phyloP scores from a whole-genome alignment of 2,888 invertebrate genomes.

The Griposia aprilina region DNA sequence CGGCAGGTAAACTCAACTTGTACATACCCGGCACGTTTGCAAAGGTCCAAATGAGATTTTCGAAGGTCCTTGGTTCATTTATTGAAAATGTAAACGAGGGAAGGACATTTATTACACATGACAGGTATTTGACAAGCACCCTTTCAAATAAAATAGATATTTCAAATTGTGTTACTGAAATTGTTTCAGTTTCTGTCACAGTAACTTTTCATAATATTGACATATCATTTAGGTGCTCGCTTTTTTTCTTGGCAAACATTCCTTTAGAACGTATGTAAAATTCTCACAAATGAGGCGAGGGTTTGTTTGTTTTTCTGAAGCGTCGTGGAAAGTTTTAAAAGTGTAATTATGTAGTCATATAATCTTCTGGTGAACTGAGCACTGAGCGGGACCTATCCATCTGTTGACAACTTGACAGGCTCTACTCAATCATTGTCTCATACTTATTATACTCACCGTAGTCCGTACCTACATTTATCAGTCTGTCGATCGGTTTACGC shows the following conservation, averaged over 20 bases:
- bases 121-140: slow-evolving; percentile 71
- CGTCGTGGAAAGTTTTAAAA: slow-evolving; percentile 30
- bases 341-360: slow-evolving; percentile 31
- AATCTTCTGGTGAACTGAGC: slow-evolving; percentile 17
- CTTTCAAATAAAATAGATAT: slow-evolving; percentile 69
- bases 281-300: slow-evolving; percentile 44
- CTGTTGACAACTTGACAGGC: slow-evolving; percentile 58
- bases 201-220: slow-evolving; percentile 58
- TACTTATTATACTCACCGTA: slow-evolving; percentile 42
- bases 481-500: slow-evolving; percentile 36
- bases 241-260: slow-evolving; percentile 48
- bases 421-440: slow-evolving; percentile 56
- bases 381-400: slow-evolving; percentile 39
- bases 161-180: slow-evolving; percentile 61
- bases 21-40: slow-evolving; percentile 71
- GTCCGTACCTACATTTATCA: slow-evolving; percentile 33
- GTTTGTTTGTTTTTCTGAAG: slow-evolving; percentile 42
- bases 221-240: slow-evolving; percentile 43
- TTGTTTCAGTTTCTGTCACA: slow-evolving; percentile 58
- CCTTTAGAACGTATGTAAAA: slow-evolving; percentile 47
- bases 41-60: slow-evolving; percentile 73
- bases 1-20: slow-evolving; percentile 57
- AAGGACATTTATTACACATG: slow-evolving; percentile 73
- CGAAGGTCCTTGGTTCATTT: slow-evolving; percentile 71
- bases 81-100: slow-evolving; percentile 75